phyloP scores from a whole-genome alignment of 2,113 vertebrate genomes.

The Oreotrochilus melanogaster region DNA sequence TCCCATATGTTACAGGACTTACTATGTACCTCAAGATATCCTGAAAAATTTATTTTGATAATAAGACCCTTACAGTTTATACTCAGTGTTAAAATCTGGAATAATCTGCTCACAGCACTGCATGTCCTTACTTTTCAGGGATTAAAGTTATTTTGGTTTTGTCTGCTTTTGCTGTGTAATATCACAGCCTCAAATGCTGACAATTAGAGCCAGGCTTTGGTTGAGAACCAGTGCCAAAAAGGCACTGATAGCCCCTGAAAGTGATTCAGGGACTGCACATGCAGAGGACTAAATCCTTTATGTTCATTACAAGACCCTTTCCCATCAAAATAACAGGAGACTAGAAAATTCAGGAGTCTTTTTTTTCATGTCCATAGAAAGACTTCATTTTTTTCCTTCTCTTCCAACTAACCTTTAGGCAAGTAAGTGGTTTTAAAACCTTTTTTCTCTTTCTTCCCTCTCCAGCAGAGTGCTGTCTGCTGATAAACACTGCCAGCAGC shows the following conservation, averaged over 20 bases:
- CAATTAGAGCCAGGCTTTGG: constrained; percentile 6
- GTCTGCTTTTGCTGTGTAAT: constrained; percentile 5
- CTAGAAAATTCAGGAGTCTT: not conserved
- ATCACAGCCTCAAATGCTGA: not conserved
- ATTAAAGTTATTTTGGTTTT: constrained; percentile 8
- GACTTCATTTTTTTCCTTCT: not conserved
- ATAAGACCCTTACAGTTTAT: not conserved
- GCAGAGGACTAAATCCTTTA: constrained; percentile 1
- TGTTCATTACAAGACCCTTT: not conserved
- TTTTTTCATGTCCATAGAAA: not conserved
- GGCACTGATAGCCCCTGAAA: not conserved
- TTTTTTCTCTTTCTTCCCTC: not conserved
- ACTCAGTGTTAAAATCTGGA: not conserved
- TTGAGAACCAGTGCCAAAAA: constrained; percentile 3
- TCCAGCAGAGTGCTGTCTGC: not conserved
- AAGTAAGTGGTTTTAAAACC: not conserved
- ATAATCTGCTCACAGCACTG: not conserved
- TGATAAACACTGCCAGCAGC: not conserved
- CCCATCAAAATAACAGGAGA: not conserved
- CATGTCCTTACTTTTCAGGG: not conserved
- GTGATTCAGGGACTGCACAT: not conserved
- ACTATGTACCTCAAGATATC: not conserved
- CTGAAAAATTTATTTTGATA: not conserved
- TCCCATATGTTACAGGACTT: not conserved
- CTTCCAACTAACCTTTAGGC: not conserved